A percentile compares a stretch with the other conserved stretches of the same genome.
Evolutionary conservation across 2,113 vertebrate genomes (phyloP).

Genomic region (Redunca redunca): DNA sequence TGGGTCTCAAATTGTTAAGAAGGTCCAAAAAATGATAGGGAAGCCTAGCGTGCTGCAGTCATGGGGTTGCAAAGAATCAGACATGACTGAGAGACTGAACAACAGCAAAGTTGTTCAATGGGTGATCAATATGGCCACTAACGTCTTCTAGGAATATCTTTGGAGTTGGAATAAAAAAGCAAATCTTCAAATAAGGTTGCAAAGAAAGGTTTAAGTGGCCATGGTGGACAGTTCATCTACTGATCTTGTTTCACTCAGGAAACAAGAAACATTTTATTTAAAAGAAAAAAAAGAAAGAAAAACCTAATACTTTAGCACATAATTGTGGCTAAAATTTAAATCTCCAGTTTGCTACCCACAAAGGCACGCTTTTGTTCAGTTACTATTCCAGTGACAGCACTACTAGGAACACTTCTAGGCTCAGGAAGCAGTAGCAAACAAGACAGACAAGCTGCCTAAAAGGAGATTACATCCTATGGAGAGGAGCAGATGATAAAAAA

Average conservation of each 20-base stretch:
- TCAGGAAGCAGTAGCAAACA: background rate
- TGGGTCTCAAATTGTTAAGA: background rate
- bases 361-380: background rate
- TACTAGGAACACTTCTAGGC: background rate
- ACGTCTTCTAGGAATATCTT: background rate
- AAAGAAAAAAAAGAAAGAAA: background rate
- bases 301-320: background rate
- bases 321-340: background rate
- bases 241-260: background rate
- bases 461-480: background rate
- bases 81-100: background rate
- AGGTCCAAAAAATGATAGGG: background rate
- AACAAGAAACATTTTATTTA: background rate
- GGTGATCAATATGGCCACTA: background rate
- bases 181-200: background rate
- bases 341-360: background rate
- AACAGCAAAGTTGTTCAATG: background rate
- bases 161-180: background rate
- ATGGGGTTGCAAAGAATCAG: background rate
- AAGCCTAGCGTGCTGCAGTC: background rate
- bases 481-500: background rate
- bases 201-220: background rate
- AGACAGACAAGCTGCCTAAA: background rate
- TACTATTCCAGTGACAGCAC: background rate
- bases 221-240: background rate